phyloP scores from a whole-genome alignment of 1,140 invertebrate species.

The Trichomalopsis sarcophagae region DNA sequence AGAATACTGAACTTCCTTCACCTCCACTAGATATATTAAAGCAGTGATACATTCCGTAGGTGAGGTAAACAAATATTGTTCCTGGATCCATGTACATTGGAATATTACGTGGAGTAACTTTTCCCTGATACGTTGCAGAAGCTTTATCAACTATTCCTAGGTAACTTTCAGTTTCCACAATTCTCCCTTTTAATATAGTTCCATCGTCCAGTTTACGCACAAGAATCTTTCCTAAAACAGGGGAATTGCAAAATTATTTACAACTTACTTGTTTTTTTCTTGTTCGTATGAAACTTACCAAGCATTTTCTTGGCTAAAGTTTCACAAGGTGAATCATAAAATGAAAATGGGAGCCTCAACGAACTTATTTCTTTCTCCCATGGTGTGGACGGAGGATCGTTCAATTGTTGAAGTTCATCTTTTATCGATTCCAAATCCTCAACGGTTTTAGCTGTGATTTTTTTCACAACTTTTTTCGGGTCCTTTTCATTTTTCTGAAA shows the following conservation, averaged over 20 bases:
- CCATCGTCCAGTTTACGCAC: slow-evolving; percentile 76
- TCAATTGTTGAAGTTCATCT: slow-evolving; percentile 56
- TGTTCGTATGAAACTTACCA: slow-evolving; percentile 68
- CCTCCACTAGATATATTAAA: slow-evolving; percentile 87
- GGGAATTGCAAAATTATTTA: neutral
- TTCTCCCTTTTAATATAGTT: slow-evolving; percentile 78
- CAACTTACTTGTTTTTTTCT: neutral
- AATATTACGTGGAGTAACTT: slow-evolving; percentile 80
- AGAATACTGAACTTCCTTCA: slow-evolving; percentile 82
- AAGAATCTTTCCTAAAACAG: slow-evolving; percentile 75
- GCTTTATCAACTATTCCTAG: slow-evolving; percentile 84
- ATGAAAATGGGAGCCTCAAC: slow-evolving; percentile 60
- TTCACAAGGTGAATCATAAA: slow-evolving; percentile 72
- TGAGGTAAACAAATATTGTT: slow-evolving; percentile 86
- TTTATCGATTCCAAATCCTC: slow-evolving; percentile 30
- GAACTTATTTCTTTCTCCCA: slow-evolving; percentile 62
- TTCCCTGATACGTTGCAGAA: slow-evolving; percentile 81
- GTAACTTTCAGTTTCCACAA: slow-evolving; percentile 89
- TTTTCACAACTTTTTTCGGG: neutral
- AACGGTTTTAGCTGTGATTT: neutral
- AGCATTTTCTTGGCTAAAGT: slow-evolving; percentile 78
- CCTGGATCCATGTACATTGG: slow-evolving; percentile 89
- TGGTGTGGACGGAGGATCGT: slow-evolving; percentile 64
- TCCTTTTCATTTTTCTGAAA: neutral
- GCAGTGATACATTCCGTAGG: slow-evolving; percentile 89